Evolutionary conservation across 2,888 invertebrate genomes (phyloP), one percentile per base, ranked within the genome.

Genomic region (Lepidochrysops patricia): DNA sequence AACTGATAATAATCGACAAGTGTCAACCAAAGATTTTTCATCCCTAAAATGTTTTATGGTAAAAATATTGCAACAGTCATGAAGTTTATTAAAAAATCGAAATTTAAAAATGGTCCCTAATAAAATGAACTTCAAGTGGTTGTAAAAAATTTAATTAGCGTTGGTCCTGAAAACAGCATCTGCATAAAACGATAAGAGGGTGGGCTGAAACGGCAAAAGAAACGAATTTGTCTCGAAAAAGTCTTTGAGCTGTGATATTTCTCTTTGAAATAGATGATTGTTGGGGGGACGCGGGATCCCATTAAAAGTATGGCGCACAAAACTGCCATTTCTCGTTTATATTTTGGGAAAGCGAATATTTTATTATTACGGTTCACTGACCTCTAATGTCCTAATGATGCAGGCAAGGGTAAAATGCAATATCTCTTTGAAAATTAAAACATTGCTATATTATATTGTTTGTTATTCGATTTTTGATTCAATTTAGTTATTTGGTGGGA

Each of bases 241-340:
- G 43, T 23, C 12, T 43, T 43, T 19, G 19, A 43, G 43, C 43
- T 23, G 43, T 43, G 12, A 43, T 23, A 50, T 50, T 50, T 26
- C 26, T 26, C 26, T 50, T 50, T 50, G 50, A 50, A 50, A 50
- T 26, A 13, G 50, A 50, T 26, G 26, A 50, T 26, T 50, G 25
- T 25, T 26, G 50, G n/a, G 50, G 50, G 50, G 37, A 37, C 29
- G 43, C 19, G 19, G 43, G 43, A 43, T 43, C 23, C 43, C 19
- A 43, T 43, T 43, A 43, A 43, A 43, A 43, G 19, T 23, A 29
- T 29, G 19, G 19, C 19, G 43, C 43, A 43, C 6, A 43, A 43
- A 43, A 43, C 23, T 43, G 37, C 37, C 9, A 43, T 43, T 43
- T 43, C 43, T 43, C 19, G 43, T 43, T 43, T 43, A 19, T 43